Evolutionary conservation across 2,888 invertebrate genomes (phyloP), one percentile per base, ranked within the genome.

Genomic region (Eupithecia tripunctaria): DNA sequence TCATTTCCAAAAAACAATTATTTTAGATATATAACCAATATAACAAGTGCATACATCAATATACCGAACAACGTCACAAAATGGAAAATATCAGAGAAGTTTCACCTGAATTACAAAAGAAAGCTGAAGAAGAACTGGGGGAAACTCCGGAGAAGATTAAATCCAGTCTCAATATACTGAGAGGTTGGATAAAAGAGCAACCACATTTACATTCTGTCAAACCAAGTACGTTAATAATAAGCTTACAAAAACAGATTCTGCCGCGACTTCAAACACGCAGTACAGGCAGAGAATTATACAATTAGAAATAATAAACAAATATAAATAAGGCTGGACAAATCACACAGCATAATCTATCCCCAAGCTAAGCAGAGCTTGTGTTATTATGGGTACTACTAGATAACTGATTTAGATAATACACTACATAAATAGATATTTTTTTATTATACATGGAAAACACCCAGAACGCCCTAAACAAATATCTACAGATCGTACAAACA

Each of bases 171-270:
- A 74, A 82, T 73, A 87, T 90, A 41, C 82, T 95, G 1, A 89
- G 86, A 77, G 89, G 91, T 6, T 95, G 95, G 95, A 79, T 95
- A 7, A 82, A 81, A n/a, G 92, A 94, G 76, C 95, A 95, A 81
- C 94, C 95, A 4, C 95, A 95, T 82, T 82, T 95, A 25, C 79
- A 86, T 71, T 82, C 84, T 60, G 86, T 93, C 1, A 84, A 91
- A 76, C 88, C 90, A 68, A 84, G 95, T 95, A 86, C 88, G 90
- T n/a, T 68, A 38, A 65, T 64, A n/a, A n/a, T n/a, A n/a, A n/a
- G n/a, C n/a, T 43, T 32, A 43, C 1, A 18, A 43, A 6, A 18
- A 18, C 1, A 43, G 43, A 5, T 43, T 6, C 18, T n/a, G n/a
- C 43, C 43, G 18, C 43, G n/a, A 18, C 18, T 43, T 43, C n/a